phyloP scores from a whole-genome alignment of 2,888 invertebrate genomes.

The Sphinx pinastri region DNA sequence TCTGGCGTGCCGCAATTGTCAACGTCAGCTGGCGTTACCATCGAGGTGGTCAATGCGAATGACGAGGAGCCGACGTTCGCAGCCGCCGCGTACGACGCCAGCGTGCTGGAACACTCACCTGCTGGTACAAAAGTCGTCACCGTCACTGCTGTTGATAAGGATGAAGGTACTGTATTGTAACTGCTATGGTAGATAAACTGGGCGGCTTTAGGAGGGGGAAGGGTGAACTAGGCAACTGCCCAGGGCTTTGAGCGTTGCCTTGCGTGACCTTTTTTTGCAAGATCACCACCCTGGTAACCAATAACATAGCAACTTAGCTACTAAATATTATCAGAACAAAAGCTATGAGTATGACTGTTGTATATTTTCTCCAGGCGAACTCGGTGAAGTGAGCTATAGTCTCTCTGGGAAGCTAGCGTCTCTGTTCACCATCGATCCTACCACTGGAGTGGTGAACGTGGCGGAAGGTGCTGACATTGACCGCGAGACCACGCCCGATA shows the following conservation, averaged over 20 bases:
- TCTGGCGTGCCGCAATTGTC: slow-evolving; percentile 93
- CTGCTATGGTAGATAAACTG: background rate
- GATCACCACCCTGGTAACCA: too few species aligned
- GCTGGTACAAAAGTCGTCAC: slow-evolving; percentile 88
- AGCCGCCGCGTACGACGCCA: slow-evolving; percentile 86
- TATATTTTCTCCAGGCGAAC: slow-evolving; percentile 78
- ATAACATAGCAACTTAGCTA: too few species aligned
- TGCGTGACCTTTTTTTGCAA: too few species aligned
- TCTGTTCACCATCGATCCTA: slow-evolving; percentile 88
- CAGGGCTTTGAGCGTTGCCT: too few species aligned
- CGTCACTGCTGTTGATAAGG: slow-evolving; percentile 90
- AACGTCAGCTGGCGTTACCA: slow-evolving; percentile 89
- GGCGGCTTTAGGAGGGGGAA: too few species aligned
- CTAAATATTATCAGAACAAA: too few species aligned
- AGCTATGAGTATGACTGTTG: too few species aligned
- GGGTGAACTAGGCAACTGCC: too few species aligned
- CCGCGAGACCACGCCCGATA: slow-evolving; percentile 88
- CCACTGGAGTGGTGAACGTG: slow-evolving; percentile 90
- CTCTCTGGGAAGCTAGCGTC: slow-evolving; percentile 89
- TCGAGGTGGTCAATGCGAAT: slow-evolving; percentile 92
- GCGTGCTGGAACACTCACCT: slow-evolving; percentile 90
- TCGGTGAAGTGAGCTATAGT: slow-evolving; percentile 90
- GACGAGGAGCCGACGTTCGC: slow-evolving; percentile 93
- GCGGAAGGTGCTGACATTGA: slow-evolving; percentile 89
- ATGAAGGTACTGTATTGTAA: slow-evolving; percentile 82